Base-by-base conservation (phyloP, 2,113 vertebrate genomes). In the Entelurus aequoreus region DNA sequence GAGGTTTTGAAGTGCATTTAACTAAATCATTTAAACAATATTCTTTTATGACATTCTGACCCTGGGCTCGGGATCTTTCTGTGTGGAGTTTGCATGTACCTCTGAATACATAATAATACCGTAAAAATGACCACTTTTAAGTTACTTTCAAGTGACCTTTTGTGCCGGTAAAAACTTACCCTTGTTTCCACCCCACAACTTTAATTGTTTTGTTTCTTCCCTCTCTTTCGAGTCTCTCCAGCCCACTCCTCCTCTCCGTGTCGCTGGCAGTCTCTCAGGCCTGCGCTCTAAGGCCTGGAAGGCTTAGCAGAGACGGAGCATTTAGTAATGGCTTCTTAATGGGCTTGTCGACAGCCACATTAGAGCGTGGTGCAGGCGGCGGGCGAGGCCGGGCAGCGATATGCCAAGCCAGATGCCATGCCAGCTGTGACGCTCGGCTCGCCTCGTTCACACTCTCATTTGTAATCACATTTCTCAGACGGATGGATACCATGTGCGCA, bases 301-400 rank as follows among this genome's bases (percentile, higher is more conserved):
- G 70, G 76, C 69, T 67, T 28, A 79, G 82, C 80, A 71, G 77
- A 86, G 85, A 84, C 75, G 77, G 84, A 85, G 83, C 81, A 80
- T 87, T 88, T 87, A 86, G 87, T 88, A 87, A 87, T 88, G 83
- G 77, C 77, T 86, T 87, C 87, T 88, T 88, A 87, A 88, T 88
- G 87, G 85, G 79, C 84, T 82, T 86, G 87, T 87, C 83, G 87
- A 87, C 85, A 87, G 87, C 78, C 81, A 85, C 86, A 88, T 88
- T 86, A 88, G 85, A 85, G 80, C 71, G 70, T 21, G n/a, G 55
- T 70, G 48, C 80, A 84, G 84, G 84, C 84, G 84, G 82, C 73
- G 84, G 77, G 84, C 68, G 72, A 84, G 84, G 74, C 83, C 48
- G 75, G 70, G 78, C 84, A 79, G 64, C 79, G 85, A 80, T 85